A percentile compares a stretch with the other conserved stretches of the same genome.
Conservation (phyloP, 2,888 invertebrate genomes). For the Diabrotica balteata region DNA sequence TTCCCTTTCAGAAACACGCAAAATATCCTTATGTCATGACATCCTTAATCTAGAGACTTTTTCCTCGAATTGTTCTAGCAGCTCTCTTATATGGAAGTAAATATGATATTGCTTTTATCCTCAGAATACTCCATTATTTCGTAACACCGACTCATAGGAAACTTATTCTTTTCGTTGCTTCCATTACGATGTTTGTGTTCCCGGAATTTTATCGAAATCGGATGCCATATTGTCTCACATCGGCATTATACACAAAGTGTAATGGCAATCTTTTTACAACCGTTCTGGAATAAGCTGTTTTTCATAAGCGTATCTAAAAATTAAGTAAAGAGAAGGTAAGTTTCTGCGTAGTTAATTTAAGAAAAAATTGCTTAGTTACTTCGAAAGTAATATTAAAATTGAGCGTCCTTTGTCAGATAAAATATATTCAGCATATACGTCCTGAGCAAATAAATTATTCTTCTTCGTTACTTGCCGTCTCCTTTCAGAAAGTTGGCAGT, state of each 20-base stretch:
- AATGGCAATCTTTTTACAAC: slow-evolving; percentile 16
- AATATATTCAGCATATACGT: too few relatives aligned
- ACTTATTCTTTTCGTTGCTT: background rate
- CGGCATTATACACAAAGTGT: slow-evolving; percentile 5
- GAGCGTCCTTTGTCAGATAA: too few relatives aligned
- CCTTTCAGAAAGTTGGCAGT: too few relatives aligned
- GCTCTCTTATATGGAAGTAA: background rate
- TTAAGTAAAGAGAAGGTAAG: too few relatives aligned
- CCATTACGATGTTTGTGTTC: slow-evolving; percentile 18
- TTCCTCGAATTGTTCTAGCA: too few relatives aligned
- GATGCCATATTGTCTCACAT: slow-evolving; percentile 20
- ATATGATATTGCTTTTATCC: slow-evolving; percentile 4
- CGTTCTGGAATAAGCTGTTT: background rate
- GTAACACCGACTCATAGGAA: background rate
- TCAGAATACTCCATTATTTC: slow-evolving; percentile 7
- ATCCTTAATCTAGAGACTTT: background rate
- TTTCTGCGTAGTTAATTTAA: too few relatives aligned
- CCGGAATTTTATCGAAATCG: slow-evolving; percentile 26
- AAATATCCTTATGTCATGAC: too few relatives aligned
- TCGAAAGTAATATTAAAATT: too few relatives aligned
- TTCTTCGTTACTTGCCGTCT: too few relatives aligned
- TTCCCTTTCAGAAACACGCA: too few relatives aligned
- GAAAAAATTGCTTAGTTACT: too few relatives aligned
- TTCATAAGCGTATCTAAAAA: background rate
- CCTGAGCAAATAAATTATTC: too few relatives aligned